Conservation (phyloP, 2,113 vertebrate genomes). For the Cacatua alba region DNA sequence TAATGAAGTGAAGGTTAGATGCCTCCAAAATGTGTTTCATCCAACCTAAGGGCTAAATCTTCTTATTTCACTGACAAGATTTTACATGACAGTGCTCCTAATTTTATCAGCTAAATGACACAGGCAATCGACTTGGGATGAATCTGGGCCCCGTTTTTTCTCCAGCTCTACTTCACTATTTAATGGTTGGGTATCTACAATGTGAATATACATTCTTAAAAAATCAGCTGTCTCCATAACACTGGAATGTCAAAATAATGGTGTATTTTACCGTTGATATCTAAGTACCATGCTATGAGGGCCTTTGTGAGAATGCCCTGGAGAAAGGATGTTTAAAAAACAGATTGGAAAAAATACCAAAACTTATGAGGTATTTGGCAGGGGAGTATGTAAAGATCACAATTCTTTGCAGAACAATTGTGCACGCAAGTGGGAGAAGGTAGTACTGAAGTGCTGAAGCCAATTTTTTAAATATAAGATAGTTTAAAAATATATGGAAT, state of each 20-base stretch:
- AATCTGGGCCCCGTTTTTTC: not conserved
- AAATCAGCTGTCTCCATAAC: slow-evolving; percentile 14
- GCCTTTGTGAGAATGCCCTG: slow-evolving; percentile 55
- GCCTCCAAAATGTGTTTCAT: not conserved
- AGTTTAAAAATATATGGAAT: slow-evolving; percentile 54
- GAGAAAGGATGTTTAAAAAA: slow-evolving; percentile 61
- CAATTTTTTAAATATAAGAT: slow-evolving; percentile 42
- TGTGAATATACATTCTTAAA: slow-evolving; percentile 22
- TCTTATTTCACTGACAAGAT: not conserved
- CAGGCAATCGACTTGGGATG: not conserved
- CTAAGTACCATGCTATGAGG: not conserved
- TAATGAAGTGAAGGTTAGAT: not conserved
- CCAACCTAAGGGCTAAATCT: not conserved
- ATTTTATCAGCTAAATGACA: slow-evolving; percentile 20
- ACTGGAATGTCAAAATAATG: slow-evolving; percentile 52
- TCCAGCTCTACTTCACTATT: not conserved
- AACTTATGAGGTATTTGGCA: slow-evolving; percentile 55
- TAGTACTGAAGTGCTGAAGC: slow-evolving; percentile 30
- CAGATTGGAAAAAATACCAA: slow-evolving; percentile 52
- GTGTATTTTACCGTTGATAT: slow-evolving; percentile 39
- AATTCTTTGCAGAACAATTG: slow-evolving; percentile 59
- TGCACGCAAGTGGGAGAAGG: not conserved
- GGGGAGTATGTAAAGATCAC: slow-evolving; percentile 60
- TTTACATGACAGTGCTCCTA: slow-evolving; percentile 4
- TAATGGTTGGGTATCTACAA: not conserved